Evolutionary conservation across 1,140 invertebrate genomes (phyloP), one percentile per base, ranked within the genome.

Genomic region (Drosophila mayri): DNA sequence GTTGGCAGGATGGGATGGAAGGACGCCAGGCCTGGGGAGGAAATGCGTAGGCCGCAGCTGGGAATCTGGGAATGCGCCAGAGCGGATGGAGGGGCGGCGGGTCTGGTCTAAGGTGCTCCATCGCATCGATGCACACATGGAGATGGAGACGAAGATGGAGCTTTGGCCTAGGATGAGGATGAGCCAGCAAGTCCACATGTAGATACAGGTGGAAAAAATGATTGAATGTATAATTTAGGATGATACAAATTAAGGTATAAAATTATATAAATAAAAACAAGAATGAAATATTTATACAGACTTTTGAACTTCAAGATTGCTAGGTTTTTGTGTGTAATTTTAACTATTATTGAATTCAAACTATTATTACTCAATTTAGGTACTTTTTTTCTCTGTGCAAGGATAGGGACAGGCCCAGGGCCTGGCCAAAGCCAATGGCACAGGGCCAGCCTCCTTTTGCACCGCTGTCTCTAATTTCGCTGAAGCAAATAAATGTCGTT

Each of bases 401-500:
- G 1, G 18, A n/a, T 61, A 67, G 38, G 46, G 47, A 70, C 66
- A 59, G 18, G 25, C 61, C 10, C 7, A 9, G 20, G 22, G 37
- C 50, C 18, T 37, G 8, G 50, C 30, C 50, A 35, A 52, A 52
- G 49, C 30, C 38, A 60, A 70, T 57, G 49, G 43, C 65, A 38
- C 32, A 60, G 50, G 64, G 44, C 55, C 61, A 75, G 43, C 20
- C 41, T 57, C 37, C 66, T 49, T 38, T 57, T 54, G 38, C 65
- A 20, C 38, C 38, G 59, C 59, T 75, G 68, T 79, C 74, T 90
- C 85, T 90, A 90, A 90, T 90, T 90, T 90, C 78, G 81, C 65
- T 85, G 86, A 71, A 75, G 81, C 86, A 90, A 85, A 90, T 90
- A 90, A 90, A 90, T 85, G 86, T 90, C 85, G 81, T 90, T 90